These are phyloP conservation scores for Cinclus cinclus DNA, from an alignment of 2,113 vertebrate species.

Conservation along the genomic window DNA sequence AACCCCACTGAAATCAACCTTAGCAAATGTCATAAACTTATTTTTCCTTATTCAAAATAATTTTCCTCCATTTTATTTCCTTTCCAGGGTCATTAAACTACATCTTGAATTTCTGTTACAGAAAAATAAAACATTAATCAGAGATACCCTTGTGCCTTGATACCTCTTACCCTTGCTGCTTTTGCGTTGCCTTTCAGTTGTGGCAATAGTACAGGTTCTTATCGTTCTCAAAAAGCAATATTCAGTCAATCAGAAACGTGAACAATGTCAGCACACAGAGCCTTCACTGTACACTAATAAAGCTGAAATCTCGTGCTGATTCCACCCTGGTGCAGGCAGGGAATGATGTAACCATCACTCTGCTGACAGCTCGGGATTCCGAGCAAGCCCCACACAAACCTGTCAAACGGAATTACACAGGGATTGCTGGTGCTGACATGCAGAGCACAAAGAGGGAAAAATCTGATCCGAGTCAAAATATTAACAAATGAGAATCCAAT, in stretches of 20 bases:
- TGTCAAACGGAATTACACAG: background rate
- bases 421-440: background rate
- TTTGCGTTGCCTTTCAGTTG: background rate
- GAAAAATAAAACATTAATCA: background rate
- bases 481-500: background rate
- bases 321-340: background rate
- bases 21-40: background rate
- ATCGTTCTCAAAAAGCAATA: rapidly evolving
- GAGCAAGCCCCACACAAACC: background rate
- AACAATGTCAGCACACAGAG: background rate
- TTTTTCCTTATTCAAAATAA: background rate
- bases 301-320: background rate
- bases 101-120: background rate
- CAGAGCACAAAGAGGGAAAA: background rate
- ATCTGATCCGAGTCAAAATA: background rate
- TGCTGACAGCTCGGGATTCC: background rate
- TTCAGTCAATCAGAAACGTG: background rate
- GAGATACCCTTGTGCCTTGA: background rate
- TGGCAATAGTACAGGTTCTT: background rate
- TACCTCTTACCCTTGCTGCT: background rate
- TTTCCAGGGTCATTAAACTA: background rate
- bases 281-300: background rate
- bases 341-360: background rate
- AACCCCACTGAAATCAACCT: background rate
- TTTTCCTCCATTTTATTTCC: background rate